Evolutionary conservation across 2,797 vertebrate species (phyloP).

Genomic region (Danio choprae): DNA sequence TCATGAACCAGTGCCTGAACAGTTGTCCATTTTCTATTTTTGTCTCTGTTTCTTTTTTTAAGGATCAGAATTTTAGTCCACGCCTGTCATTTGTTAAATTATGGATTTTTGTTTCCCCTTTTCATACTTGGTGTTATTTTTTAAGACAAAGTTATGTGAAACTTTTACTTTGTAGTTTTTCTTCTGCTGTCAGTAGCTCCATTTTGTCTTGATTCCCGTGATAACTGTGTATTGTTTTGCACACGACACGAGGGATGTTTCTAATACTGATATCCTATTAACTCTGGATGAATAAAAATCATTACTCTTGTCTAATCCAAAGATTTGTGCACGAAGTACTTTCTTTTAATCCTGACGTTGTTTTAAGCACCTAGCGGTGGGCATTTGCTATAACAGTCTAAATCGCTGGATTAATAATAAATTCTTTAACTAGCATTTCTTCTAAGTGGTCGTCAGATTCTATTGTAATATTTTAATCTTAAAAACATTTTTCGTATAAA

Average conservation of each 20-base stretch:
- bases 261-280: constrained; percentile 69
- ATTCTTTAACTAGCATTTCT: background rate
- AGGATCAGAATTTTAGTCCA: constrained; percentile 68
- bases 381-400: background rate
- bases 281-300: constrained; percentile 77
- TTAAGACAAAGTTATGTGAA: constrained; percentile 64
- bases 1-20: constrained; percentile 75
- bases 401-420: background rate
- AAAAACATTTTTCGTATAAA: background rate
- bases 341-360: background rate
- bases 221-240: constrained; percentile 66
- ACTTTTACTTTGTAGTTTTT: constrained; percentile 57
- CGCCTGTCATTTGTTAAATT: constrained; percentile 67
- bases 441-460: background rate
- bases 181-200: constrained; percentile 59
- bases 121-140: constrained; percentile 50
- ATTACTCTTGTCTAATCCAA: constrained; percentile 66
- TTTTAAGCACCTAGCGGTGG: background rate
- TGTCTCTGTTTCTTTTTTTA: constrained; percentile 54
- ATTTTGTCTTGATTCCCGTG: constrained; percentile 64
- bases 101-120: constrained; percentile 55
- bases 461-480: background rate
- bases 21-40: constrained; percentile 57
- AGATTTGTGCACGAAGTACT: background rate
- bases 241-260: constrained; percentile 66